Base-by-base conservation (phyloP, 92 coral and sea anemone species). In the Porites evermanni region DNA sequence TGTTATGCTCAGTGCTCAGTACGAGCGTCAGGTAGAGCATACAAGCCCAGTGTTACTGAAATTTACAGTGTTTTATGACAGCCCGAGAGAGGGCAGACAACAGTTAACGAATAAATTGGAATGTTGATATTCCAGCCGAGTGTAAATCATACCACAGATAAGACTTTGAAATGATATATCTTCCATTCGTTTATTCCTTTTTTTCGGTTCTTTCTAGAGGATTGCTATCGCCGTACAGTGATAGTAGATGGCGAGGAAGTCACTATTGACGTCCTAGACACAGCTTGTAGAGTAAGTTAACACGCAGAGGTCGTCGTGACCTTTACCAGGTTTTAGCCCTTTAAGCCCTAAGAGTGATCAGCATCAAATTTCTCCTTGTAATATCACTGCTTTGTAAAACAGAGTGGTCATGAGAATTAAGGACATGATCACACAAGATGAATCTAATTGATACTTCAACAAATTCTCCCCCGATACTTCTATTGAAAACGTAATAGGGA, bases 251-350 rank as follows among this genome's bases (percentile, higher is more conserved):
- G 88, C 12, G 91, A 86, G 44, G 87, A 88, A 17, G 91, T 92
- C 51, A 92, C 95, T 7, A 64, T 94, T 61, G 98, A 94, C 54
- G 72, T 94, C 16, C 73, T 94, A 21, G 98, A 94, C 86, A 94
- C 98, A 7, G 92, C 98, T 10, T 84, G 87, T 61, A 86, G 91
- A 85, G 98, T 94, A 77, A 84, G 90, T 44, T 20, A 5, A 7
- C 29, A 11, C 20, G 47, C 4, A 38, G 47, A 38, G 0, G 47
- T 38, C 18, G 12, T 17, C 17, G 7, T 26, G 78, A 14, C 12
- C 7, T 52, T 4, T 51, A 44, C 11, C 61, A 11, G 17, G 2
- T 14, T 6, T 56, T 56, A 56, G 0, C 47, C 47, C 47, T 4
- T 38, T 38, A 38, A 38, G 47, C 47, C 47, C 47, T 38, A 38